These are phyloP conservation scores for Cisticola juncidis DNA, from an alignment of 2,113 vertebrate genomes.

Conservation along the genomic window DNA sequence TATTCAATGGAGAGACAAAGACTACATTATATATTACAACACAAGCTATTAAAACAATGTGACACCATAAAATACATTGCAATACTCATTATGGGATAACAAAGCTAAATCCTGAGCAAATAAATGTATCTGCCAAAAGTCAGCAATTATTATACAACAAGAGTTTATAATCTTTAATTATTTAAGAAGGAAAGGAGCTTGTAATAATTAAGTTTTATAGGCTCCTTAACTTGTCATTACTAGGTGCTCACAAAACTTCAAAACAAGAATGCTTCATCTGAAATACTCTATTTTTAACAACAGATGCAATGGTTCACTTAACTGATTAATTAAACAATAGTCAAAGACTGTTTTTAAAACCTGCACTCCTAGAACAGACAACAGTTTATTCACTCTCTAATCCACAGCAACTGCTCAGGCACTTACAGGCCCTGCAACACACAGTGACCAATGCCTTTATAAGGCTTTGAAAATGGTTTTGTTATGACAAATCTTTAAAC, in stretches of 20 bases:
- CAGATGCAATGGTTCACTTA: not conserved
- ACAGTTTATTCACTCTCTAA: not conserved
- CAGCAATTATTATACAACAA: slow-evolving; percentile 2
- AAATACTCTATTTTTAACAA: not conserved
- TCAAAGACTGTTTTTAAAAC: not conserved
- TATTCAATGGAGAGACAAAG: slow-evolving; percentile 45
- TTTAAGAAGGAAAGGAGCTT: slow-evolving; percentile 44
- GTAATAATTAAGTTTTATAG: slow-evolving; percentile 45
- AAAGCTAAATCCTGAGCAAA: slow-evolving; percentile 38
- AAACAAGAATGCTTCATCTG: not conserved
- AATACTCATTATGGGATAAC: slow-evolving; percentile 40
- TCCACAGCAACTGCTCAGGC: not conserved
- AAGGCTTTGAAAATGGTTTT: not conserved
- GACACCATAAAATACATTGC: slow-evolving; percentile 30
- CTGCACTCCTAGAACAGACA: not conserved
- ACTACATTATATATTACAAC: slow-evolving; percentile 38
- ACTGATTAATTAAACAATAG: not conserved
- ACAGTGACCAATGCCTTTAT: not conserved
- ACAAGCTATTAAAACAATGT: slow-evolving; percentile 52
- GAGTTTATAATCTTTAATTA: slow-evolving; percentile 55
- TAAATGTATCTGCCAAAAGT: slow-evolving; percentile 44
- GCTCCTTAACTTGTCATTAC: not conserved
- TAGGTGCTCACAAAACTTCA: not conserved
- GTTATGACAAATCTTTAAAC: not conserved
- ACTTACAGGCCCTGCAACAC: not conserved